These are phyloP conservation scores for Anodontia alba DNA, from an alignment of 2,888 invertebrate species.

Conservation along the genomic window DNA sequence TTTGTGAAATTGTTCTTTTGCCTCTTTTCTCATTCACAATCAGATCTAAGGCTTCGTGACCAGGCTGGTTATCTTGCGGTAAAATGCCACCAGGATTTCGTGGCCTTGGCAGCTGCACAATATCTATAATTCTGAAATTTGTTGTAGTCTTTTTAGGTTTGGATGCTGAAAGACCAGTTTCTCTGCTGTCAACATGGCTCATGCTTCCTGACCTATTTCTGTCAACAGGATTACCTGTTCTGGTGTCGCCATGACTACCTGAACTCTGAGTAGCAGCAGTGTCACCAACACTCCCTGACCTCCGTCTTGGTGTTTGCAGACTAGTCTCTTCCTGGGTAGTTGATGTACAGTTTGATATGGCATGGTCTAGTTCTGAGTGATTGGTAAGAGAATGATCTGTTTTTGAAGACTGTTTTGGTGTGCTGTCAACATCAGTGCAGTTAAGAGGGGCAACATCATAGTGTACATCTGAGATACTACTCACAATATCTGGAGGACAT, in stretches of 20 bases:
- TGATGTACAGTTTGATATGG: neutral
- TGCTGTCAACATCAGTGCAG: neutral
- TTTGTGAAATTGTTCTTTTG: slow-evolving; percentile 11
- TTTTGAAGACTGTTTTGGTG: neutral
- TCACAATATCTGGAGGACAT: slow-evolving; percentile 34
- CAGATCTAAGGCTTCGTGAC: slow-evolving; percentile 47
- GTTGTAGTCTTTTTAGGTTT: slow-evolving; percentile 36
- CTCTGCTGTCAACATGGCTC: slow-evolving; percentile 54
- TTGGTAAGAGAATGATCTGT: neutral
- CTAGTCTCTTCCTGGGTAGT: neutral
- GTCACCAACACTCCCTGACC: slow-evolving; percentile 54
- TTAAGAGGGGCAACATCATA: neutral
- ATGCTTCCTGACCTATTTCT: slow-evolving; percentile 53
- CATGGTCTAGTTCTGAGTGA: neutral
- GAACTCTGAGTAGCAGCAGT: slow-evolving; percentile 36
- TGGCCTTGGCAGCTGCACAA: slow-evolving; percentile 58
- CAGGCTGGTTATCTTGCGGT: slow-evolving; percentile 22
- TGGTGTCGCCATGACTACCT: slow-evolving; percentile 30
- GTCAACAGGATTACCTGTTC: slow-evolving; percentile 39
- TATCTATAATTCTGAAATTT: slow-evolving; percentile 51
- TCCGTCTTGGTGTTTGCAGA: slow-evolving; percentile 28
- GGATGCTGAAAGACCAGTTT: slow-evolving; percentile 19
- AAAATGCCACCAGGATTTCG: slow-evolving; percentile 58
- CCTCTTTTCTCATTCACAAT: slow-evolving; percentile 42
- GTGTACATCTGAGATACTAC: slow-evolving; percentile 24